Evolutionary conservation across 2,888 invertebrate genomes (phyloP), one percentile per base, ranked within the genome.

Genomic region (Aphidius colemani): DNA sequence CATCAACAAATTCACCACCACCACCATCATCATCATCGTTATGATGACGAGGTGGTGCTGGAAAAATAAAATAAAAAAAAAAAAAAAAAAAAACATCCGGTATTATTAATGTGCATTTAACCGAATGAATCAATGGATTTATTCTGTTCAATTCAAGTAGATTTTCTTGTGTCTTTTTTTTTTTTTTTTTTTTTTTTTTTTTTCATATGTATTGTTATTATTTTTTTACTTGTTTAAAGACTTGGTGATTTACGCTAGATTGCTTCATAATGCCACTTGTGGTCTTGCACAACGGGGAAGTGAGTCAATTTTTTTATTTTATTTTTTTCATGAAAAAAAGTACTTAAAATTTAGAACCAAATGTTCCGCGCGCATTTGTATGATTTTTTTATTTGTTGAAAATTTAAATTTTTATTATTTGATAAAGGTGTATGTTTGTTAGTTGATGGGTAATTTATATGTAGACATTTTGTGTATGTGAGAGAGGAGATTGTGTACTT

Each of bases 191-290:
- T n/a, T 13, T 53, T 43, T 51, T 18, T n/a, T 13, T 30, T 51
- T 39, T 51, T 40, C 51, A 39, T 30, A 30, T 30, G 5, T 30
- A 30, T 30, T 30, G 1, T 5, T 30, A 30, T 30, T 0, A 5
- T 5, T 30, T 30, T 30, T 30, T 30, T 30, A 3, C 5, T 30
- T 5, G 30, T 30, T 43, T 43, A 45, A 46, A 53, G 65, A 41
- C 61, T 65, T 56, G 50, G 59, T 56, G 62, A 67, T 69, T 70
- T 64, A 68, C 70, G 69, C 64, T 67, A 65, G 53, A 68, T 68
- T 66, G 69, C 64, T 48, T 65, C 66, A 48, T 64, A 70, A 70
- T 70, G 65, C 67, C 49, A 49, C 55, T 55, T 48, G 61, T 53
- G 61, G 49, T 44, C 8, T 46, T 18, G 45, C 53, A 53, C 53